These are phyloP conservation scores for Salminus brasiliensis DNA, from an alignment of 2,113 vertebrate species.

Conservation along the genomic window DNA sequence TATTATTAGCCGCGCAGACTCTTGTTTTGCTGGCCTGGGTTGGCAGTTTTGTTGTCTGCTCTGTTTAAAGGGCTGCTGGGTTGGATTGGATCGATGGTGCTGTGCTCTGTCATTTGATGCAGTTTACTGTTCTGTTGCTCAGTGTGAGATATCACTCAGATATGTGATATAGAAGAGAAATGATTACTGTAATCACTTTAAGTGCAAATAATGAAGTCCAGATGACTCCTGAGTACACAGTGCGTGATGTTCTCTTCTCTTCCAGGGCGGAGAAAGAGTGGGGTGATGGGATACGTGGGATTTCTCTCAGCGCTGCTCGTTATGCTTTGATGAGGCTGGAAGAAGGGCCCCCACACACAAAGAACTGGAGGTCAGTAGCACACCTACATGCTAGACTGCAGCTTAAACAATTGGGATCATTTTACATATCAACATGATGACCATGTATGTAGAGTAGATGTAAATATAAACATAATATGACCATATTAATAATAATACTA, in stretches of 20 bases:
- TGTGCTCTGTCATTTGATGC: constrained; percentile 8
- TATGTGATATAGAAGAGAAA: background rate
- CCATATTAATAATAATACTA: too few species aligned
- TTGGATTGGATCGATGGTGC: constrained; percentile 12
- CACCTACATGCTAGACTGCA: background rate
- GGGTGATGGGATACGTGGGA: constrained; percentile 95
- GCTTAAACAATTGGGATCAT: background rate
- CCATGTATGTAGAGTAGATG: too few species aligned
- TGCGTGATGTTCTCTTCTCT: constrained; percentile 19
- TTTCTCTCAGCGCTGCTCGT: constrained; percentile 94
- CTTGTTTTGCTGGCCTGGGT: background rate
- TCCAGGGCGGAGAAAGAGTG: constrained; percentile 97
- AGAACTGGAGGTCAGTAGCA: constrained; percentile 93
- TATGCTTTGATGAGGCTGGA: constrained; percentile 93
- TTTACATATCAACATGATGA: background rate
- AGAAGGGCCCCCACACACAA: constrained; percentile 95
- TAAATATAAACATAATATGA: too few species aligned
- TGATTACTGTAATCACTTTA: background rate
- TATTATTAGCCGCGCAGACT: constrained; percentile 18
- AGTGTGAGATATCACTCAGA: background rate
- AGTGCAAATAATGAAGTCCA: background rate
- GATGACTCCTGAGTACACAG: background rate
- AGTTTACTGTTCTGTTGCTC: background rate
- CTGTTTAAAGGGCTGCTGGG: constrained; percentile 23
- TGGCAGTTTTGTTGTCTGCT: constrained; percentile 8